Evolutionary conservation across 2,797 vertebrate species (phyloP).

Genomic region (Hoplostethus atlanticus): DNA sequence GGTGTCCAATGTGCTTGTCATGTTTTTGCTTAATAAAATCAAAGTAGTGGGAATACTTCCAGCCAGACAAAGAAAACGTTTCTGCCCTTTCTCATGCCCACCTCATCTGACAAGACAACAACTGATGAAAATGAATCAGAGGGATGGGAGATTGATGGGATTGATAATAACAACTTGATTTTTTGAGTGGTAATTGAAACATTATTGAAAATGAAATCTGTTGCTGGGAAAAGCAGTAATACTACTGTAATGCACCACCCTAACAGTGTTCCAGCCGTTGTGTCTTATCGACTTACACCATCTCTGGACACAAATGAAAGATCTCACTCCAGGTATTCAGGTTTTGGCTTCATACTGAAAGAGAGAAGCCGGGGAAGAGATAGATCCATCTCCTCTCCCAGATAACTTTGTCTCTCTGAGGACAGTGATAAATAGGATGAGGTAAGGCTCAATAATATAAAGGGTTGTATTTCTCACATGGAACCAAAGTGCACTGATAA

Average conservation of each 20-base stretch:
- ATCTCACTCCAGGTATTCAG: constrained; percentile 25
- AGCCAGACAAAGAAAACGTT: too few species aligned
- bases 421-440: constrained; percentile 57
- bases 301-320: constrained; percentile 31
- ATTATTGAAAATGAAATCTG: constrained; percentile 26
- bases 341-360: constrained; percentile 31
- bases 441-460: constrained; percentile 53
- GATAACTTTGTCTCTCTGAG: constrained; percentile 45
- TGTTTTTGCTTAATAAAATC: too few species aligned
- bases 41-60: too few species aligned
- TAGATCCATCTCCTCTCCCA: constrained; percentile 37
- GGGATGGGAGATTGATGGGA: background rate
- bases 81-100: background rate
- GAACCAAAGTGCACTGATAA: constrained; percentile 32
- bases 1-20: too few species aligned
- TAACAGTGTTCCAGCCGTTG: background rate
- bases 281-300: constrained; percentile 10
- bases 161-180: background rate
- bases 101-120: background rate
- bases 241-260: constrained; percentile 4
- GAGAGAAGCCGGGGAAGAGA: constrained; percentile 27
- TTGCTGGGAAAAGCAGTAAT: constrained; percentile 17
- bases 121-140: background rate
- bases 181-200: background rate
- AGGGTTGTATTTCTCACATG: constrained; percentile 37